Percentiles rank a stretch among this genome's conserved stretches.
Conservation (phyloP, 2,888 invertebrate species). For the Cheilosia variabilis region DNA sequence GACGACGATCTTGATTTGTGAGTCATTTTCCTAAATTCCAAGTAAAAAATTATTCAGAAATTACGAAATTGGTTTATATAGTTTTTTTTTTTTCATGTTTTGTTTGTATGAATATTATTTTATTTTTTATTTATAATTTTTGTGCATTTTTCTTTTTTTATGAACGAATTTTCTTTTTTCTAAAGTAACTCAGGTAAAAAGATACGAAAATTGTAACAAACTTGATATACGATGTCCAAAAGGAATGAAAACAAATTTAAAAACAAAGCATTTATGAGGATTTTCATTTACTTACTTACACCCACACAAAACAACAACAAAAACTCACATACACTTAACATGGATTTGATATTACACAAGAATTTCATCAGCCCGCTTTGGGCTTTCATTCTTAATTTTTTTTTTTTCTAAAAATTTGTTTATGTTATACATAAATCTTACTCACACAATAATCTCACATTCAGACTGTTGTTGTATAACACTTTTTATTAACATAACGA, state of each 20-base stretch:
- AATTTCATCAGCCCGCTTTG: slow-evolving; percentile 8
- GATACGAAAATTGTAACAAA: slow-evolving; percentile 51
- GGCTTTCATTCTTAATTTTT: too few species aligned
- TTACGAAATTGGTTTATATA: slow-evolving; percentile 26
- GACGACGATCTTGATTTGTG: slow-evolving; percentile 82
- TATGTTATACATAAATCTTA: slow-evolving; percentile 55
- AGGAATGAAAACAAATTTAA: slow-evolving; percentile 1
- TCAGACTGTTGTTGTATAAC: slow-evolving; percentile 29
- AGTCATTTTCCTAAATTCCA: slow-evolving; percentile 77
- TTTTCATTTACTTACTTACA: slow-evolving; percentile 3
- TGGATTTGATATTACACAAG: slow-evolving; percentile 27
- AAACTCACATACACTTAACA: slow-evolving; percentile 18
- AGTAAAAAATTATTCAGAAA: slow-evolving; percentile 40
- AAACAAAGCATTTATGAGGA: slow-evolving; percentile 53
- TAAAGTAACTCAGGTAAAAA: slow-evolving; percentile 60
- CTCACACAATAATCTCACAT: slow-evolving; percentile 37
- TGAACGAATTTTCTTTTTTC: slow-evolving; percentile 30
- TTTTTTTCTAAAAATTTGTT: slow-evolving; percentile 8
- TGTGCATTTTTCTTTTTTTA: slow-evolving; percentile 42
- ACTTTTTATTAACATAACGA: slow-evolving; percentile 2
- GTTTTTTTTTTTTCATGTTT: slow-evolving; percentile 52
- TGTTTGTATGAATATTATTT: slow-evolving; percentile 65
- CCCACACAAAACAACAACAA: slow-evolving; percentile 4
- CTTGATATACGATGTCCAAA: slow-evolving; percentile 21
- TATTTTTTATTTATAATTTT: slow-evolving; percentile 42